Conservation (phyloP, 2,113 vertebrate genomes). For the Austrofundulus limnaeus region DNA sequence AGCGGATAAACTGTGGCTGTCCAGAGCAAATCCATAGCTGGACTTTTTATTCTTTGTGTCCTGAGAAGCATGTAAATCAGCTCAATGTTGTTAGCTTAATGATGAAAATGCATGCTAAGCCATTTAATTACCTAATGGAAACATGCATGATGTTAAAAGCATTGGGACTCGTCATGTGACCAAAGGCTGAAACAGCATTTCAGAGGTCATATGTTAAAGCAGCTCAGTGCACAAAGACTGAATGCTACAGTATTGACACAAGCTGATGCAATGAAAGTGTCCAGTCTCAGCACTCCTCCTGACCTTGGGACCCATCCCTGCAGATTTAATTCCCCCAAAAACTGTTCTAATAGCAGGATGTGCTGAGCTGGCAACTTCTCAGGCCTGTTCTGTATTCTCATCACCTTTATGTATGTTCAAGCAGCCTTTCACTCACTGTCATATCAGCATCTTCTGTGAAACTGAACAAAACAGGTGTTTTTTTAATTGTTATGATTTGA, state of each 20-base stretch:
- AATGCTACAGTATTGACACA: conserved; percentile 12
- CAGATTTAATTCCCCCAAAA: conserved; percentile 44
- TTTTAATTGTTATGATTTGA: conserved; percentile 16
- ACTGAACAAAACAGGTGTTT: neutral
- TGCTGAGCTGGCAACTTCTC: conserved; percentile 55
- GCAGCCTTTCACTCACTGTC: conserved; percentile 19
- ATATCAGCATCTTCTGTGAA: conserved; percentile 35
- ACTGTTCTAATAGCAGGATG: conserved; percentile 27
- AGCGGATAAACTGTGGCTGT: no score
- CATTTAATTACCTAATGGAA: no score
- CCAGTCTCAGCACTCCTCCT: conserved; percentile 43
- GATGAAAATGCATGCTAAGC: no score
- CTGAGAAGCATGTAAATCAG: no score
- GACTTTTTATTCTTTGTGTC: no score
- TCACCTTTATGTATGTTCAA: conserved; percentile 18
- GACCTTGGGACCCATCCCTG: conserved; percentile 49
- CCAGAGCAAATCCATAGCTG: no score
- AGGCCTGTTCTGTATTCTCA: conserved; percentile 47
- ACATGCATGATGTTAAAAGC: neutral
- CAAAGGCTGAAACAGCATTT: neutral
- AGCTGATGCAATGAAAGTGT: conserved; percentile 25
- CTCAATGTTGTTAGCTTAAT: no score
- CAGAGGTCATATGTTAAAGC: conserved; percentile 3
- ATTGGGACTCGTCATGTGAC: neutral
- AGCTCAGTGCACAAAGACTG: neutral